Evolutionary conservation across 2,113 vertebrate genomes (phyloP).

Genomic region (Romanogobio albipinnatus): DNA sequence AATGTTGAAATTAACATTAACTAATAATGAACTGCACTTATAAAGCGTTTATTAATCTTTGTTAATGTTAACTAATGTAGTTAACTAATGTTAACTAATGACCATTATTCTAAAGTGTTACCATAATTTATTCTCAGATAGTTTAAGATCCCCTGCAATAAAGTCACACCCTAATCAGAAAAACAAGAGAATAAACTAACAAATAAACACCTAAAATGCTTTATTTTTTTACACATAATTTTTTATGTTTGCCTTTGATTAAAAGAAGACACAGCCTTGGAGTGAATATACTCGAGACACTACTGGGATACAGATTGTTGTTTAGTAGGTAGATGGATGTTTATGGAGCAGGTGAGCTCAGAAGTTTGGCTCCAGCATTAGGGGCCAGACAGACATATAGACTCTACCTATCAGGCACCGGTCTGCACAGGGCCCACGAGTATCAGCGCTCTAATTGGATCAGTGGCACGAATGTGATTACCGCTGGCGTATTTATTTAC

Average conservation of each 20-base stretch:
- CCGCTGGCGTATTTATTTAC: slow-evolving; percentile 84
- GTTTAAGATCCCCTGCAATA: neutral
- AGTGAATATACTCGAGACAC: neutral
- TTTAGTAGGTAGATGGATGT: slow-evolving; percentile 49
- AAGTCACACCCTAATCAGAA: neutral
- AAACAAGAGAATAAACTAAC: neutral
- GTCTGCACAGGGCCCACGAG: slow-evolving; percentile 68
- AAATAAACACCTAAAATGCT: neutral
- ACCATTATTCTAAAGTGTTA: too few relatives aligned
- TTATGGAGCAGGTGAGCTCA: slow-evolving; percentile 51
- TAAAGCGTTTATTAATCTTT: too few relatives aligned
- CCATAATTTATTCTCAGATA: neutral
- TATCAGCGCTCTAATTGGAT: slow-evolving; percentile 81
- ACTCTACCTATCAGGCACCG: slow-evolving; percentile 75
- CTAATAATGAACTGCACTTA: too few relatives aligned
- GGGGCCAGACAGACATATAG: slow-evolving; percentile 66
- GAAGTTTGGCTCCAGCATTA: slow-evolving; percentile 58
- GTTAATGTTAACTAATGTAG: too few relatives aligned
- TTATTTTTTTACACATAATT: neutral
- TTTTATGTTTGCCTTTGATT: neutral
- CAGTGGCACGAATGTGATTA: slow-evolving; percentile 83
- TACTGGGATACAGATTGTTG: neutral
- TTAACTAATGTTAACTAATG: too few relatives aligned
- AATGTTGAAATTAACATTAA: too few relatives aligned
- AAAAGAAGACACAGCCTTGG: neutral